Conservation (phyloP, 2,797 vertebrate genomes). For the Falco biarmicus region DNA sequence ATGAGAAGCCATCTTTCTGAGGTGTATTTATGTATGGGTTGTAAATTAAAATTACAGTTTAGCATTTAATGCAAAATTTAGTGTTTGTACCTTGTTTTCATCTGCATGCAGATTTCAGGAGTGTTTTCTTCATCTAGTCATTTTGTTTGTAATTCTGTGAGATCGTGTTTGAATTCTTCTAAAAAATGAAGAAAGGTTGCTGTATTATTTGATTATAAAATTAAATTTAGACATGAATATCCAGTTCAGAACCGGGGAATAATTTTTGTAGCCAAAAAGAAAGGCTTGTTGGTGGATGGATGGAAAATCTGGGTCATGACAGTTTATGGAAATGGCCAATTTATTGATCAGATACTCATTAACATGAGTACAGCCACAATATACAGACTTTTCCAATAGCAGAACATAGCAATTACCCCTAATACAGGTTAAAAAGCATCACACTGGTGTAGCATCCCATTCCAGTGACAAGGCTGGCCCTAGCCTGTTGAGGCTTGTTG, state of each 20-base stretch:
- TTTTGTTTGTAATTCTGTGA: not conserved
- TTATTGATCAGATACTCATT: not conserved
- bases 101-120: not conserved
- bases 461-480: not conserved
- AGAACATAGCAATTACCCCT: not conserved
- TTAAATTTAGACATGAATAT: not conserved
- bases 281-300: not conserved
- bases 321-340: accelerated
- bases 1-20: not conserved
- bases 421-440: not conserved
- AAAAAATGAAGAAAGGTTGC: not conserved
- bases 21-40: not conserved
- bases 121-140: not conserved
- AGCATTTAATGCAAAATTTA: not conserved
- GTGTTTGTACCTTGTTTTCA: not conserved
- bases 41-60: not conserved
- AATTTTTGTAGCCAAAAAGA: not conserved
- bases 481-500: not conserved
- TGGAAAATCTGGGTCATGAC: not conserved
- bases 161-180: not conserved
- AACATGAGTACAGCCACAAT: not conserved
- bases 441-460: not conserved
- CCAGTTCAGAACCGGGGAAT: not conserved
- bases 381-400: not conserved
- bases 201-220: not conserved